Evolutionary conservation across 2,888 invertebrate species (phyloP), one percentile per base, ranked within the genome.

Genomic region (Xestia sexstrigata): DNA sequence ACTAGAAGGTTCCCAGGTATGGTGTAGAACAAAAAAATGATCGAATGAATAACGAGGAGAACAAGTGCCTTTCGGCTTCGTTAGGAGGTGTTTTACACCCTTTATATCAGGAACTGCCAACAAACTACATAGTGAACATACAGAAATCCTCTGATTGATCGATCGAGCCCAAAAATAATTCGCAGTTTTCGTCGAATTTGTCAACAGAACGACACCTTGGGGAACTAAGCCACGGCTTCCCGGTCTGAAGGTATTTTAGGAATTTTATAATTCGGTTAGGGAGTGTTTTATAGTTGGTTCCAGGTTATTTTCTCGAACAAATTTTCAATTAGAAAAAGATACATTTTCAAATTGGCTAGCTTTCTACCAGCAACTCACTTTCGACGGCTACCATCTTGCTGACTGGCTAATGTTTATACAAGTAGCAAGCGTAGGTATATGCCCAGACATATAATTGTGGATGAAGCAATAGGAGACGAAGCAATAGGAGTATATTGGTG

Each of bases 131-230:
- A 79, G 73, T 71, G 30, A 47, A 74, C 55, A 84, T 89, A 90
- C 87, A 88, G 87, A 90, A 89, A 90, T 89, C 89, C 80, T 81
- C 89, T 91, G 94, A 94, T 94, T 94, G 94, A 94, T 94, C 91
- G 92, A 92, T 91, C 86, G 89, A 80, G 58, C 78, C 74, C 81
- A 82, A 85, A 89, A 92, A 92, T 94, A 93, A 93, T 93, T 92
- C 92, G 87, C 85, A 88, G 90, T 83, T 91, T 92, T 92, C 91
- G 89, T 79, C 90, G 90, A 91, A 94, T 94, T 93, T 93, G 94
- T 94, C 94, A 92, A 89, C 84, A 81, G 87, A 91, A 93, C 91
- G 93, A 93, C 93, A 93, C 94, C 92, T 89, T 80, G 0, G 93
- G 92, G 93, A 92, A 72, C 65, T 45, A 47, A 73, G 45, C 76